These are phyloP conservation scores for Cyanistes caeruleus DNA, from an alignment of 2,113 vertebrate genomes.

Conservation along the genomic window DNA sequence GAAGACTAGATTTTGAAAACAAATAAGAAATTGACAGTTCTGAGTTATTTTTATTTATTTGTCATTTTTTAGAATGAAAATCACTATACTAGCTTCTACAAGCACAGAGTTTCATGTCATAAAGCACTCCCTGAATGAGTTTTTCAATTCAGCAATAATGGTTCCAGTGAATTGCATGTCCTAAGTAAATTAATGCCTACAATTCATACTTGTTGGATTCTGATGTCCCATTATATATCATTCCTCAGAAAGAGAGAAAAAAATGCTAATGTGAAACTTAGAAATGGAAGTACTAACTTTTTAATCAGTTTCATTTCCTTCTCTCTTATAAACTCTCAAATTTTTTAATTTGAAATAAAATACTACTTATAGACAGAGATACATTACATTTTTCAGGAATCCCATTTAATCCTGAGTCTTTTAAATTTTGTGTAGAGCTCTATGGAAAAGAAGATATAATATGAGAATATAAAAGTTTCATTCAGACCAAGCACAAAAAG, in stretches of 20 bases:
- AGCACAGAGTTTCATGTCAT: background rate
- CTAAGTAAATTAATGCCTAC: conserved; percentile 19
- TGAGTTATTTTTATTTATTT: conserved; percentile 24
- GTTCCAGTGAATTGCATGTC: conserved; percentile 47
- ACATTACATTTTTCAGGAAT: background rate
- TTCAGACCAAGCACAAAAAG: background rate
- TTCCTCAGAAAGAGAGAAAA: conserved; percentile 4
- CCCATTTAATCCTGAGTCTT: background rate
- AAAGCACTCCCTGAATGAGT: background rate
- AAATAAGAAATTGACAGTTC: background rate
- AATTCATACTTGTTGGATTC: conserved; percentile 34
- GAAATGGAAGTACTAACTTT: conserved; percentile 52
- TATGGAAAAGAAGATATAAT: background rate
- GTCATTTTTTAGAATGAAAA: background rate
- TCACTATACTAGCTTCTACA: background rate
- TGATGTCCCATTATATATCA: conserved; percentile 29
- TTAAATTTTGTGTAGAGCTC: background rate
- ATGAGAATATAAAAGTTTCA: background rate
- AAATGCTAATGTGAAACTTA: conserved; percentile 49
- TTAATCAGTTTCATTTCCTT: conserved; percentile 67
- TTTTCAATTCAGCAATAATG: conserved; percentile 17
- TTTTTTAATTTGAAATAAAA: conserved; percentile 62
- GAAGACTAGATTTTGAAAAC: background rate
- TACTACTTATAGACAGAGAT: background rate
- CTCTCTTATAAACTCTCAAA: conserved; percentile 31